Base-by-base conservation (phyloP, 2,888 invertebrate species). In the Cabera pusaria region DNA sequence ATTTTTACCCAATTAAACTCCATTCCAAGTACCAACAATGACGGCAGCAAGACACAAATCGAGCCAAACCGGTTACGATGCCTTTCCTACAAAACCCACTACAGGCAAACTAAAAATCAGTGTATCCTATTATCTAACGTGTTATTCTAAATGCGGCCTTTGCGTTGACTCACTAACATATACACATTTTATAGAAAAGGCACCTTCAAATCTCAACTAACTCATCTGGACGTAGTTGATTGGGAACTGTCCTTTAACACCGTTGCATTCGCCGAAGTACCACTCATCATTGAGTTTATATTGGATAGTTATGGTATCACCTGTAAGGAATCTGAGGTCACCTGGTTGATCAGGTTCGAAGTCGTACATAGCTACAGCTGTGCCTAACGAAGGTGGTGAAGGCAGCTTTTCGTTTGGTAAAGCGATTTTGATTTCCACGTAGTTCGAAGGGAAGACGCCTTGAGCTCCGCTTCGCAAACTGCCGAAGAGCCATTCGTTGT, bases 361-460 rank as follows among this genome's bases (percentile, higher is more conserved):
- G 63, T 94, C 90, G 72, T 94, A 95, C 34, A 95, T 69, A n/a
- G 94, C 95, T 0, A 58, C 49, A 27, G 92, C 93, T 1, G 90
- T 90, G 43, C 86, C 87, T 48, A 73, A 45, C 0, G 46, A 21
- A 3, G 58, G 37, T 1, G 59, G 29, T 4, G 59, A 35, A 0
- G 65, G 57, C 4, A 55, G 10, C 1, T 51, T 38, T 23, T 85
- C 81, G 48, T 80, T 83, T 12, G 90, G 82, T 37, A 95, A 75
- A 34, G 96, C 94, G 50, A 94, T 91, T 69, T 93, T 92, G 24
- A 96, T 82, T 56, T 95, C 92, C 49, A 97, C 91, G 77, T 95
- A 97, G 76, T 92, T 95, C 9, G 90, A 86, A 1, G 97, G 97
- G 80, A 97, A 97, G 53, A 97, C 93, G 19, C 97, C 97, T 69